These are phyloP conservation scores for Nymphalis polychloros DNA, from an alignment of 2,888 invertebrate species.

Conservation along the genomic window DNA sequence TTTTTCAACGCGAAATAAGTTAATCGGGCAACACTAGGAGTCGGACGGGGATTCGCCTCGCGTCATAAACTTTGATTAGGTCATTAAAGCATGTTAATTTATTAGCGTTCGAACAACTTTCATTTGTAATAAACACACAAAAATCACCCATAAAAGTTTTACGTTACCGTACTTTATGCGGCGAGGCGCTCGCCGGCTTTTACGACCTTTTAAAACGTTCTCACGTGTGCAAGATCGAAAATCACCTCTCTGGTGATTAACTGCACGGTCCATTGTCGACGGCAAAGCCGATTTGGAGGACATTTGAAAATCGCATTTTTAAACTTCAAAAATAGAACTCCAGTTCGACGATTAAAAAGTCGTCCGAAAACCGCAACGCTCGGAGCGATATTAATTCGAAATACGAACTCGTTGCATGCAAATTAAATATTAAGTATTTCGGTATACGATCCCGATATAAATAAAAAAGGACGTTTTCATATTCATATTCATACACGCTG, in stretches of 20 bases:
- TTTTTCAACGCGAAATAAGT: constrained; percentile 73
- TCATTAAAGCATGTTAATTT: constrained; percentile 81
- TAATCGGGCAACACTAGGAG: constrained; percentile 80
- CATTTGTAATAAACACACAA: constrained; percentile 66
- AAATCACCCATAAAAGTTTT: constrained; percentile 61
- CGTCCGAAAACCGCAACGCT: constrained; percentile 10
- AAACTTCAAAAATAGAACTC: constrained; percentile 23
- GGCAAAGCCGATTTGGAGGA: constrained; percentile 18
- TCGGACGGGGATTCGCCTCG: constrained; percentile 75
- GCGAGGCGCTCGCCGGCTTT: constrained; percentile 46
- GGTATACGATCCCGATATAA: constrained; percentile 6
- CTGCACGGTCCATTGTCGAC: constrained; percentile 38
- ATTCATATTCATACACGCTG: constrained; percentile 48
- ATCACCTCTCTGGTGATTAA: constrained; percentile 69
- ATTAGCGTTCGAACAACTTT: constrained; percentile 75
- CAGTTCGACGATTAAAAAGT: constrained; percentile 12
- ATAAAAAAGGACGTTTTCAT: constrained; percentile 25
- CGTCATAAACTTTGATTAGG: constrained; percentile 82
- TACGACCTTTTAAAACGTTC: constrained; percentile 57
- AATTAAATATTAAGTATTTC: constrained; percentile 35
- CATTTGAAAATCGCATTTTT: constrained; percentile 25
- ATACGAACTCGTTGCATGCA: constrained; percentile 12
- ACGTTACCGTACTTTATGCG: constrained; percentile 51
- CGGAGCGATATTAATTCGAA: constrained; percentile 9
- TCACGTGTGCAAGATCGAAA: constrained; percentile 66